Base-by-base conservation (phyloP, 2,888 invertebrate species). In the Nymphalis c-album region DNA sequence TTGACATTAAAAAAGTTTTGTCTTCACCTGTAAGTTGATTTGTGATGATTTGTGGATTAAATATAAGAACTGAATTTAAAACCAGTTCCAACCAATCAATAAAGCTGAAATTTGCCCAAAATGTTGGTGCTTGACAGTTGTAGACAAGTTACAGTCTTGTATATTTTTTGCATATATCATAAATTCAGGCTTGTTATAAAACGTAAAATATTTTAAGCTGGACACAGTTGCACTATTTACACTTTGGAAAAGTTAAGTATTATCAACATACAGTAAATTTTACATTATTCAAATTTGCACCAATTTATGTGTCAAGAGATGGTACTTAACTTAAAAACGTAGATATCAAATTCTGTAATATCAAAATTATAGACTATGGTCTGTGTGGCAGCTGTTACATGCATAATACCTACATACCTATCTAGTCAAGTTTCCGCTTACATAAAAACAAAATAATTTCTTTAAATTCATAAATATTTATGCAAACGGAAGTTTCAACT, bases 361-460 rank as follows among this genome's bases (percentile, higher is more conserved):
- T 77, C 76, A 75, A 80, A 76, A 80, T 79, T 79, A 81, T 81
- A 80, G 76, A 84, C 79, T 83, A 85, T 86, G 86, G 85, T 90
- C 87, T 86, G 83, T 90, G 87, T 89, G 88, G 86, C 89, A 89
- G 90, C 87, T 89, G 87, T 89, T 87, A 90, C 87, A 89, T 90
- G 90, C 91, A 89, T 90, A 78, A 78, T 78, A 87, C 82, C 85
- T 85, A 85, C 83, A 75, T 75, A 75, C 71, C 70, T 75, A 74
- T 77, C 86, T 86, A 85, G 86, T 82, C 79, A 83, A 76, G 90
- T 90, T 88, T 89, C 86, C 77, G 90, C 88, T 88, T 85, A 84
- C 81, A 69, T 57, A 18, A 3, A 18, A 13, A 46, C 40, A 47
- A 4, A 31, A n/a, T 1, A 8, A 58, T 16, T 55, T 18, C n/a